phyloP scores from a whole-genome alignment of 2,888 invertebrate genomes.

The Macaria liturata region DNA sequence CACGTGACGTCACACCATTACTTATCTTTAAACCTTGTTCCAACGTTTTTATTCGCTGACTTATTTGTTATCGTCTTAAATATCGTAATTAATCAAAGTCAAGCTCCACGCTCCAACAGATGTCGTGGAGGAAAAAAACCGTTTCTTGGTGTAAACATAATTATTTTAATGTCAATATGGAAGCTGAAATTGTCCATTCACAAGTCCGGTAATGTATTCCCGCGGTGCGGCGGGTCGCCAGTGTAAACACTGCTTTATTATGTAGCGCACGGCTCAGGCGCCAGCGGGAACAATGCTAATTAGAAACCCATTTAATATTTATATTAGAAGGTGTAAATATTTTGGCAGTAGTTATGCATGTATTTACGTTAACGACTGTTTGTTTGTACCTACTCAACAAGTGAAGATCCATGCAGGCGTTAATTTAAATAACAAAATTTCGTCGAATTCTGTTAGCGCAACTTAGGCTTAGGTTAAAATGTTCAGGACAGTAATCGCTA shows the following conservation, averaged over 20 bases:
- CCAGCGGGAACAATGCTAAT: slow-evolving; percentile 2
- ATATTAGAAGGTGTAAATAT: too few relatives aligned
- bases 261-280: slow-evolving; percentile 22
- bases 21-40: slow-evolving; percentile 18
- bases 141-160: slow-evolving; percentile 54
- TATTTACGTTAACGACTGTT: too few relatives aligned
- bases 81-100: slow-evolving; percentile 27
- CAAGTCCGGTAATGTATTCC: slow-evolving; percentile 70
- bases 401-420: too few relatives aligned
- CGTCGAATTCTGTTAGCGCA: too few relatives aligned
- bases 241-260: slow-evolving; percentile 55
- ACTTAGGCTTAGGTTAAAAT: too few relatives aligned
- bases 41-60: slow-evolving; percentile 13
- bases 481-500: too few relatives aligned
- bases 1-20: slow-evolving; percentile 16
- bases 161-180: slow-evolving; percentile 69
- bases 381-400: too few relatives aligned
- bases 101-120: background rate
- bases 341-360: too few relatives aligned
- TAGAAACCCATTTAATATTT: too few relatives aligned
- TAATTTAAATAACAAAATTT: too few relatives aligned
- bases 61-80: slow-evolving; percentile 27
- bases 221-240: slow-evolving; percentile 48
- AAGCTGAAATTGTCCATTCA: slow-evolving; percentile 67
- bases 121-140: slow-evolving; percentile 12